Evolutionary conservation across 2,888 invertebrate genomes (phyloP).

Genomic region (Iphiclides podalirius): DNA sequence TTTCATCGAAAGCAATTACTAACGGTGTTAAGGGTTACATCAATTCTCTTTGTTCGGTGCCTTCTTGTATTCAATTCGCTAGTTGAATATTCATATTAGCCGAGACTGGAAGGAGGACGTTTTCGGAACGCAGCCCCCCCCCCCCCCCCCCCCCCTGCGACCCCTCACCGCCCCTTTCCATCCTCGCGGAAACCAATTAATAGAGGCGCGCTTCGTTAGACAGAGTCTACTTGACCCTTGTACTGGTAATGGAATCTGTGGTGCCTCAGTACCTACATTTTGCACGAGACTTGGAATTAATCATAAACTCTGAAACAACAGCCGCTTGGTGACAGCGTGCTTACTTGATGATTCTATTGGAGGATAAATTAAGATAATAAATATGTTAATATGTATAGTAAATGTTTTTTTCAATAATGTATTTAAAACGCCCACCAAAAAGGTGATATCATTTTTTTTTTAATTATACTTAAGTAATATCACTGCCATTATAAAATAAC

Average conservation of each 20-base stretch:
- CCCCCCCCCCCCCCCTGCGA: constrained; percentile 35
- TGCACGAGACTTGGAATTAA: constrained; percentile 9
- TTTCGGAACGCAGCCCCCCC: constrained; percentile 36
- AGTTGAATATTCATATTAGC: constrained; percentile 63
- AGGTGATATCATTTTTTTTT: too few relatives aligned
- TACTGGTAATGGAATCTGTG: constrained; percentile 46
- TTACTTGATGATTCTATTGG: too few relatives aligned
- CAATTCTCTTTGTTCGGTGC: constrained; percentile 45
- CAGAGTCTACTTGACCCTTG: constrained; percentile 54
- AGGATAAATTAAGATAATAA: too few relatives aligned
- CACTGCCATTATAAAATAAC: too few relatives aligned
- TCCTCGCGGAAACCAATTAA: constrained; percentile 59
- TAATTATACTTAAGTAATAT: too few relatives aligned
- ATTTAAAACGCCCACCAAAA: too few relatives aligned
- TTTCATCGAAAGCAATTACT: constrained; percentile 44
- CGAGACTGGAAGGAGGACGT: constrained; percentile 35
- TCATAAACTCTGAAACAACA: constrained; percentile 7
- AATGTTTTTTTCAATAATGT: too few relatives aligned
- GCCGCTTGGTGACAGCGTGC: too few relatives aligned
- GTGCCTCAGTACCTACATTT: constrained; percentile 22
- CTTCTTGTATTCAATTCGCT: constrained; percentile 44
- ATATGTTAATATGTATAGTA: too few relatives aligned
- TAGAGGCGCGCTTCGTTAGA: constrained; percentile 59
- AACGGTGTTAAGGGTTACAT: constrained; percentile 40
- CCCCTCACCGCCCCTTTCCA: constrained; percentile 25